Percentiles rank a stretch among this genome's conserved stretches.
These are phyloP conservation scores for Falco concolor DNA, from an alignment of 2,797 vertebrate genomes.

Conservation along the genomic window DNA sequence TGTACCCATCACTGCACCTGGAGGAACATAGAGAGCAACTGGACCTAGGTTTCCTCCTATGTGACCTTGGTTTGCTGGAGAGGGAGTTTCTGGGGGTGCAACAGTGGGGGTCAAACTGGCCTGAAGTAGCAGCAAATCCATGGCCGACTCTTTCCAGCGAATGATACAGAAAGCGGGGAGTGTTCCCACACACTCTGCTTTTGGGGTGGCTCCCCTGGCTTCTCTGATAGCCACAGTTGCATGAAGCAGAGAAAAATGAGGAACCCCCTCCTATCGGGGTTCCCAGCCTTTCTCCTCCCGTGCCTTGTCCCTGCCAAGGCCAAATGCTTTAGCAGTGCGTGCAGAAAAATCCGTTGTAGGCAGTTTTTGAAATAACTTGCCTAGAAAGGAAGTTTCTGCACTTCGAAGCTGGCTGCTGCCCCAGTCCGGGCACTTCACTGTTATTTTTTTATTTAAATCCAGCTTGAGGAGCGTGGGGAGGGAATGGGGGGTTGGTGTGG, in stretches of 20 bases:
- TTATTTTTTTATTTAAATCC: slow-evolving; percentile 13
- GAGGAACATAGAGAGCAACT: neutral
- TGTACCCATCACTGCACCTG: neutral
- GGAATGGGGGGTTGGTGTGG: neutral
- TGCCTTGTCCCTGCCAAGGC: neutral
- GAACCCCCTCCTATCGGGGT: neutral
- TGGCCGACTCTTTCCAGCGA: neutral
- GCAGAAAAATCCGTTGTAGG: slow-evolving; percentile 50
- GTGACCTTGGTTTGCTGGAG: neutral
- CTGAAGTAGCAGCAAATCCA: neutral
- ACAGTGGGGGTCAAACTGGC: rapidly evolving
- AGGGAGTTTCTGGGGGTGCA: neutral
- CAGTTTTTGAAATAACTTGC: slow-evolving; percentile 62
- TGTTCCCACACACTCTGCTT: neutral
- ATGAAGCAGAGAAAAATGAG: neutral
- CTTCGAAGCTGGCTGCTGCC: slow-evolving; percentile 45
- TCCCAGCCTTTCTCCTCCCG: slow-evolving; percentile 1
- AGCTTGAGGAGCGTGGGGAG: neutral
- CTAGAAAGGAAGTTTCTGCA: slow-evolving; percentile 65
- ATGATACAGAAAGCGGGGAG: neutral
- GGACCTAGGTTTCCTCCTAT: neutral
- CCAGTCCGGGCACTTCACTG: neutral
- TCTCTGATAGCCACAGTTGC: neutral
- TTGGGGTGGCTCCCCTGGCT: neutral
- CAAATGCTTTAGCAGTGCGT: slow-evolving; percentile 12